These are phyloP conservation scores for Prenolepis imparis DNA, from an alignment of 2,888 invertebrate genomes.

Conservation along the genomic window DNA sequence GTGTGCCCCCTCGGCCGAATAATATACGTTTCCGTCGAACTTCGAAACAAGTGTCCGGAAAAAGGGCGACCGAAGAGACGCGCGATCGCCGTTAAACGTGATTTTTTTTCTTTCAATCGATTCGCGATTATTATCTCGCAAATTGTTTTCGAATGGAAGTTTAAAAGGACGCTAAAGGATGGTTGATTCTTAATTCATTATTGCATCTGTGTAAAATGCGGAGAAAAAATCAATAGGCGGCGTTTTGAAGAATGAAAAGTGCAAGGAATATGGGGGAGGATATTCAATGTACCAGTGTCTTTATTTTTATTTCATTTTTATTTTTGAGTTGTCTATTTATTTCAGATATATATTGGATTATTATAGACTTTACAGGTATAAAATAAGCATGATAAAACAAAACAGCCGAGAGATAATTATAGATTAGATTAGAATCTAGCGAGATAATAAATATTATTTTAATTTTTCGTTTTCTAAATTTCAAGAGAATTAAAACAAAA, in stretches of 20 bases:
- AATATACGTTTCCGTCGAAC: conserved; percentile 61
- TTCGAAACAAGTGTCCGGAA: conserved; percentile 57
- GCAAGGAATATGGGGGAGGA: neutral
- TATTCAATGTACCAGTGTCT: neutral
- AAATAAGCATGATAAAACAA: neutral
- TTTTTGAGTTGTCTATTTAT: neutral
- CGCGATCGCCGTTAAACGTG: conserved; percentile 32
- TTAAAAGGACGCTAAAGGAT: conserved; percentile 5
- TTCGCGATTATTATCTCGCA: conserved; percentile 48
- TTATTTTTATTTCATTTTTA: neutral
- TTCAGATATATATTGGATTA: neutral
- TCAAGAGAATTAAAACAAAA: neutral
- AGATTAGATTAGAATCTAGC: neutral
- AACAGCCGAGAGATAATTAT: neutral
- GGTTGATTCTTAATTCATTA: conserved; percentile 10
- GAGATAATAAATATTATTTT: no score
- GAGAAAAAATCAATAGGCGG: neutral
- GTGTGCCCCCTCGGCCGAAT: conserved; percentile 59
- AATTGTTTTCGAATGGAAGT: conserved; percentile 38
- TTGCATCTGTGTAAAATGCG: neutral
- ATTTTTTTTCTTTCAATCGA: conserved; percentile 23
- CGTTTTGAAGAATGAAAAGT: neutral
- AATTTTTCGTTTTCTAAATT: conserved; percentile 1
- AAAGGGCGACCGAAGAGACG: conserved; percentile 41
- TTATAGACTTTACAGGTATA: neutral